Conservation (phyloP, 2,888 invertebrate species). For the Clepsis dumicolana region DNA sequence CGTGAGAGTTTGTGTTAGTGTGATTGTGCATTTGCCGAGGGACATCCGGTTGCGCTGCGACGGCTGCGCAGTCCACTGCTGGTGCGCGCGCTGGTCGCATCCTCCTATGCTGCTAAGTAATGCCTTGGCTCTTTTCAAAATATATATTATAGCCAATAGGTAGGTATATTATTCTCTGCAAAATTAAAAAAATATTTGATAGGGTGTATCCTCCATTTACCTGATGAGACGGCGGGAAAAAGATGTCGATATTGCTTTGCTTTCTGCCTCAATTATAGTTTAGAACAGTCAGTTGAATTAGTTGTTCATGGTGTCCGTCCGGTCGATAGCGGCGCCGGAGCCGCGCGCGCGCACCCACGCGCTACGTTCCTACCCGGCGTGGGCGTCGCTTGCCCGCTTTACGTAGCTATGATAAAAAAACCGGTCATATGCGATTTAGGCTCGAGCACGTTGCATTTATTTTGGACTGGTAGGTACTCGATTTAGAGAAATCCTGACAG, state of each 20-base stretch:
- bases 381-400: constrained; percentile 21
- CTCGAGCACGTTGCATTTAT: constrained; percentile 5
- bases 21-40: constrained; percentile 83
- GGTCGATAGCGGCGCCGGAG: constrained; percentile 6
- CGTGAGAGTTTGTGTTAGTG: constrained; percentile 84
- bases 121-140: background rate
- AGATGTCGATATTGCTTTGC: too few relatives aligned
- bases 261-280: background rate
- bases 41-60: constrained; percentile 74
- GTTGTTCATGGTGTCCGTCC: background rate
- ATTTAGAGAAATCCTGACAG: background rate
- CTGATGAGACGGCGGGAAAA: too few relatives aligned
- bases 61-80: constrained; percentile 43
- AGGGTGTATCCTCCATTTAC: too few relatives aligned
- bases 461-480: background rate
- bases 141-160: too few relatives aligned
- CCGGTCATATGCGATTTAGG: constrained; percentile 22
- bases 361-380: background rate
- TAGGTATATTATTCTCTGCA: too few relatives aligned
- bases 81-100: background rate
- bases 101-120: background rate
- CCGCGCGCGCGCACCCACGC: constrained; percentile 33
- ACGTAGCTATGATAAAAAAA: constrained; percentile 21
- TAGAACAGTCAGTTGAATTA: background rate
- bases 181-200: too few relatives aligned